These are phyloP conservation scores for Aurelia sp. DNA, from an alignment of 30 jellyfish, hydroid and myxozoan species.

Conservation along the genomic window DNA sequence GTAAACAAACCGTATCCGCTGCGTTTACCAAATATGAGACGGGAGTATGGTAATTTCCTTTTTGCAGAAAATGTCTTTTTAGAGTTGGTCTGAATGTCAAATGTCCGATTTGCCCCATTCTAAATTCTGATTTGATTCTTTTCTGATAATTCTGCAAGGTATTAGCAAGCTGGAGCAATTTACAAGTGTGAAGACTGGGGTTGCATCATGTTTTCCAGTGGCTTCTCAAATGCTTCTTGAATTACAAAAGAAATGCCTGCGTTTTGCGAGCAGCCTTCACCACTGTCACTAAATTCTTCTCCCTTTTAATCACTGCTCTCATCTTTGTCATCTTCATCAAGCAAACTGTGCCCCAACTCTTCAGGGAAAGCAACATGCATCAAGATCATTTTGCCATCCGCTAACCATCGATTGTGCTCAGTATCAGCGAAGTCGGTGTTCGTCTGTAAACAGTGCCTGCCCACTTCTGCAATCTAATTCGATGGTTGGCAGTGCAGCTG, in stretches of 20 bases:
- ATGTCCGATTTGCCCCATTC: no score
- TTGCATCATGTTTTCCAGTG: neutral
- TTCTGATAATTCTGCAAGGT: no score
- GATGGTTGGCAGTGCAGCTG: conserved; percentile 8
- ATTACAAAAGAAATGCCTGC: conserved; percentile 19
- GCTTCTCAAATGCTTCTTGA: neutral
- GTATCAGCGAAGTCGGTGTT: conserved; percentile 45
- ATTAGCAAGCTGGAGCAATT: no score
- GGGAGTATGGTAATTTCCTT: no score
- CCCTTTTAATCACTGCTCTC: conserved; percentile 35
- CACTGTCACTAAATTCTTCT: conserved; percentile 26
- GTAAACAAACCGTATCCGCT: no score
- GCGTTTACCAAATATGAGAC: no score
- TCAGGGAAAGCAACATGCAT: neutral
- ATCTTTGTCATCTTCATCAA: conserved; percentile 8
- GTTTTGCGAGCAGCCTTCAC: conserved; percentile 12
- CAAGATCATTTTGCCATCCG: conserved; percentile 26
- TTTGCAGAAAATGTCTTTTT: no score
- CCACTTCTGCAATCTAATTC: conserved; percentile 17
- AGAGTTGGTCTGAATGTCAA: no score
- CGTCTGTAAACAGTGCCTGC: conserved; percentile 33
- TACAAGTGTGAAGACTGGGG: no score
- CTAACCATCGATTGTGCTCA: conserved; percentile 38
- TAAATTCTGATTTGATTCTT: no score
- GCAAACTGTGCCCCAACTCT: conserved; percentile 18